phyloP scores from a whole-genome alignment of 2,113 vertebrate species.

The Sisor rabdophorus region DNA sequence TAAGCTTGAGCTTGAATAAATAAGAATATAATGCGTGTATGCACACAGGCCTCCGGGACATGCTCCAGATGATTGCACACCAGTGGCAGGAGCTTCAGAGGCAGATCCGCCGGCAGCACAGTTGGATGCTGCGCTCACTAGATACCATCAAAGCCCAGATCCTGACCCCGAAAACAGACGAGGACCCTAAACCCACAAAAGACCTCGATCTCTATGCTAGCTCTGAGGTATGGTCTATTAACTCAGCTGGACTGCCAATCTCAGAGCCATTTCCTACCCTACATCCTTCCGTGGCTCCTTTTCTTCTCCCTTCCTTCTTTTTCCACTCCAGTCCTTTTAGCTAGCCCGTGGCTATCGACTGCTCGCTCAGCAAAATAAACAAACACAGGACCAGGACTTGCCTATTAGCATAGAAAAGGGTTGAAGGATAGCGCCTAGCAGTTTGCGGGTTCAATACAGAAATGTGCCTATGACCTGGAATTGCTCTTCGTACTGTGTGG shows the following conservation, averaged over 20 bases:
- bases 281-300: constrained; percentile 56
- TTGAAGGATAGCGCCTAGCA: constrained; percentile 40
- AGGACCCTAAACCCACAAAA: constrained; percentile 7
- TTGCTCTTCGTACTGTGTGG: constrained; percentile 39
- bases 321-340: constrained; percentile 7
- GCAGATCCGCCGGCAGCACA: constrained; percentile 95
- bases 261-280: constrained; percentile 57
- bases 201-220: constrained; percentile 61
- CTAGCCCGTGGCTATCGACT: constrained; percentile 46
- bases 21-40: constrained; percentile 13
- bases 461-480: constrained; percentile 40
- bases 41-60: constrained; percentile 85
- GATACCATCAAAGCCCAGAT: constrained; percentile 91
- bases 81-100: constrained; percentile 96
- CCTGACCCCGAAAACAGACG: constrained; percentile 76
- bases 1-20: neutral
- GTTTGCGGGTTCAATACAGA: constrained; percentile 29
- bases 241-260: constrained; percentile 66
- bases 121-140: constrained; percentile 92
- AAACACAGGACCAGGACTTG: constrained; percentile 41
- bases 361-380: constrained; percentile 59
- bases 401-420: constrained; percentile 55
- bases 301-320: neutral
- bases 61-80: constrained; percentile 87
- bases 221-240: constrained; percentile 57